Percentiles rank a stretch among this genome's conserved stretches.
Conservation (phyloP, 2,113 vertebrate genomes). For the Mustela nigripes region DNA sequence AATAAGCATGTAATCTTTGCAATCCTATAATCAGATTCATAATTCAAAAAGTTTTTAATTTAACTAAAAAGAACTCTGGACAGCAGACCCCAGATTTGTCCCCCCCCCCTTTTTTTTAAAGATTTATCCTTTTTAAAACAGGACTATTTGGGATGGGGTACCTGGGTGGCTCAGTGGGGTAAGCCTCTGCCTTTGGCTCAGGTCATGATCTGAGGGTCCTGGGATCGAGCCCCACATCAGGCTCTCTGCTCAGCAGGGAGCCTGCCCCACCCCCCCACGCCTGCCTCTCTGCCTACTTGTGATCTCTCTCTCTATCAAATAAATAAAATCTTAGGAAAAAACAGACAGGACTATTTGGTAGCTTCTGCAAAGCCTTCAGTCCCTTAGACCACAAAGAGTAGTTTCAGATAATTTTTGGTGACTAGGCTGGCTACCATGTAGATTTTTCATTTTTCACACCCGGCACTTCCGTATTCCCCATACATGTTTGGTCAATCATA, state of each 20-base stretch:
- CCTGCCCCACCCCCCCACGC: no score
- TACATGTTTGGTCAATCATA: background rate
- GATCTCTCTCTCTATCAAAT: no score
- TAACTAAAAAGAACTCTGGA: background rate
- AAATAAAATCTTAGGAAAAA: no score
- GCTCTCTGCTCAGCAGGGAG: no score
- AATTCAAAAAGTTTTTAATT: background rate
- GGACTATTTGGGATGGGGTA: no score
- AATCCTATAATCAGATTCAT: background rate
- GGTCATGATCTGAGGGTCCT: no score
- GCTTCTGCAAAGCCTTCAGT: background rate
- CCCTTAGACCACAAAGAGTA: background rate
- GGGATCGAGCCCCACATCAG: no score
- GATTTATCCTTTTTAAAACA: no score
- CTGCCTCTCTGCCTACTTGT: no score
- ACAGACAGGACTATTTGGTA: background rate
- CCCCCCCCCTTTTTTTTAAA: no score
- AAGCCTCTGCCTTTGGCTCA: no score
- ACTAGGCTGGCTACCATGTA: background rate
- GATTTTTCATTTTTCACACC: background rate
- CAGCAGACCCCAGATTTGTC: background rate
- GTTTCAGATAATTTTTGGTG: constrained; percentile 16
- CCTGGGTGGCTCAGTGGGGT: no score
- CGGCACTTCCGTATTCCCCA: fast-evolving
- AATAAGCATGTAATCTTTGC: background rate